Conservation (phyloP, 2,797 vertebrate genomes). For the Sebastes hopkinsi region DNA sequence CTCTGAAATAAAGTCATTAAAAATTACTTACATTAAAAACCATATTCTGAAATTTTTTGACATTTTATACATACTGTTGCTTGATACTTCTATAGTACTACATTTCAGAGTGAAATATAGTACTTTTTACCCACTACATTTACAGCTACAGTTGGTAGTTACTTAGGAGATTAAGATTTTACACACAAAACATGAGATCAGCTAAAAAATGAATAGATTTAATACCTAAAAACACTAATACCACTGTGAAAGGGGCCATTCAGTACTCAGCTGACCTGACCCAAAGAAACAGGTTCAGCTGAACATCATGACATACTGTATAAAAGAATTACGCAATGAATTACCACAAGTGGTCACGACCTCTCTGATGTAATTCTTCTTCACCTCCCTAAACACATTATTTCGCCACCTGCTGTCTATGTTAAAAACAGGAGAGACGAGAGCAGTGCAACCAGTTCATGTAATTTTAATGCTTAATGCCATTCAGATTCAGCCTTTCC, state of each 20-base stretch:
- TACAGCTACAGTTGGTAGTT: neutral
- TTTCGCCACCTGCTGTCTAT: constrained; percentile 42
- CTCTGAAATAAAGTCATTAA: too few relatives aligned
- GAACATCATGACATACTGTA: neutral
- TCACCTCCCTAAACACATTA: neutral
- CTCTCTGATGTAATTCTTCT: neutral
- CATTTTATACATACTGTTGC: neutral
- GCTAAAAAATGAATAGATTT: neutral
- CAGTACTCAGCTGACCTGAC: neutral
- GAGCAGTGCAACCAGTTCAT: neutral
- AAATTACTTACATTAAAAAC: too few relatives aligned
- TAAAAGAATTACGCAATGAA: neutral
- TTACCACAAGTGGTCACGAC: neutral
- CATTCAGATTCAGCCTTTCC: neutral
- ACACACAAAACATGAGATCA: neutral
- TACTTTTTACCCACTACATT: neutral
- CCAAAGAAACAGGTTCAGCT: neutral
- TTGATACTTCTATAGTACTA: neutral
- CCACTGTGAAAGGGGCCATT: neutral
- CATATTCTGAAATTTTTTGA: too few relatives aligned
- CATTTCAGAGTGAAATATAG: neutral
- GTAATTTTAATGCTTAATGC: constrained; percentile 27
- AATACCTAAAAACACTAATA: neutral
- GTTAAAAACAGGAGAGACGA: neutral
- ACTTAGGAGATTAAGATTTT: neutral